Base-by-base conservation (phyloP, 2,797 vertebrate genomes). In the Avahi laniger region DNA sequence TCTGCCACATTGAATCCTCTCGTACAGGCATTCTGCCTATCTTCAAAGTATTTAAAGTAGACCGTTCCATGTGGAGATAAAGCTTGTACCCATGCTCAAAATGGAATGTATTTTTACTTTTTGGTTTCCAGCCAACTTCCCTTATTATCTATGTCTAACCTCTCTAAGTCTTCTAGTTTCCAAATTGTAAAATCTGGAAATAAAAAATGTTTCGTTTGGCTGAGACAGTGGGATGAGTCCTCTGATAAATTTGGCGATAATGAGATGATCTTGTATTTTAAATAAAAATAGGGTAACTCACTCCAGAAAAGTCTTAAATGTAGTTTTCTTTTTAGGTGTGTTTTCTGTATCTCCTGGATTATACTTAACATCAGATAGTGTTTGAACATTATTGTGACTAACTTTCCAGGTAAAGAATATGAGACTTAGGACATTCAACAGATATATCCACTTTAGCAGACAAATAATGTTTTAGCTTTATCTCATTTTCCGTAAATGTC, bases 401-500 rank as follows among this genome's bases (percentile, higher is more conserved):
- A 50, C 18, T 91, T 97, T 92, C 76, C 17, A 54, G 57, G 22
- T 82, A 73, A 33, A 72, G 70, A 86, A 57, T 0, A 15, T 92
- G 76, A 85, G 72, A 86, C 30, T 83, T 89, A 28, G 9, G 89
- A 79, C 4, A 11, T 84, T 94, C 75, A 93, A 69, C 46, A 22
- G 22, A 50, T 96, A 95, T 84, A 59, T 33, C 48, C 59, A 96
- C 87, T 73, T 91, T 95, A 94, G 54, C 83, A 78, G 72, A 72
- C 80, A 91, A 92, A 96, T 78, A 93, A 70, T 79, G 33, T 57
- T 88, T 96, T 57, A 86, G 38, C 26, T 94, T 96, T 76, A 72
- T 94, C 33, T 80, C 87, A 13, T 93, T 97, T 97, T 41, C 46
- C 54, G 82, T 88, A 93, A 92, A 93, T 97, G n/a, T 94, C 79